Conservation (phyloP, 2,113 vertebrate genomes). For the Urocynchramus pylzowi region DNA sequence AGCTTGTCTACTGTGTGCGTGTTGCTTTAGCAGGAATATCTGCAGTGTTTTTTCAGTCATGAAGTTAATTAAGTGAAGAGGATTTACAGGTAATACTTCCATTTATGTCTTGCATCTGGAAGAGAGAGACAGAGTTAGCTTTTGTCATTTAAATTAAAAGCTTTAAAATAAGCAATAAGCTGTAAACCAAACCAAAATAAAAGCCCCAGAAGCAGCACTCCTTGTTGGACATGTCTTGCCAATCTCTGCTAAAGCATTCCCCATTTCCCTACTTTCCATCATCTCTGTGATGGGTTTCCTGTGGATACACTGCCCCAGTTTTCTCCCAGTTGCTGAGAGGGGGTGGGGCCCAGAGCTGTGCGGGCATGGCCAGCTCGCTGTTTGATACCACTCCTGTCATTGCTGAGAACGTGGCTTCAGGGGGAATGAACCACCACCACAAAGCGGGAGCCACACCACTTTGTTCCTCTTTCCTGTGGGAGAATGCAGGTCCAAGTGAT, state of each 20-base stretch:
- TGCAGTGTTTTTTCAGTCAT: not conserved
- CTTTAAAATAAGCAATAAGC: not conserved
- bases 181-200: not conserved
- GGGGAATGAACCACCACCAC: rapidly evolving
- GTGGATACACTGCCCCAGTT: not conserved
- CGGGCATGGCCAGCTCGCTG: rapidly evolving
- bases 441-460: rapidly evolving
- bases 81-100: not conserved
- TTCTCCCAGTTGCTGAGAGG: rapidly evolving
- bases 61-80: not conserved
- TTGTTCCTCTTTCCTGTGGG: not conserved
- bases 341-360: too few relatives aligned
- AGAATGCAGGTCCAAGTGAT: not conserved
- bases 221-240: not conserved
- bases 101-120: not conserved
- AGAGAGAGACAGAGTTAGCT: not conserved
- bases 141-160: not conserved
- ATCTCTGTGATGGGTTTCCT: not conserved
- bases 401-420: too few relatives aligned
- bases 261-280: not conserved
- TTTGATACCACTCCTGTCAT: rapidly evolving
- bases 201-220: not conserved
- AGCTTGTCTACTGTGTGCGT: not conserved
- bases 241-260: not conserved
- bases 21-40: not conserved